These are phyloP conservation scores for Drosophila lacteicornis DNA, from an alignment of 1,140 invertebrate genomes.

Conservation along the genomic window DNA sequence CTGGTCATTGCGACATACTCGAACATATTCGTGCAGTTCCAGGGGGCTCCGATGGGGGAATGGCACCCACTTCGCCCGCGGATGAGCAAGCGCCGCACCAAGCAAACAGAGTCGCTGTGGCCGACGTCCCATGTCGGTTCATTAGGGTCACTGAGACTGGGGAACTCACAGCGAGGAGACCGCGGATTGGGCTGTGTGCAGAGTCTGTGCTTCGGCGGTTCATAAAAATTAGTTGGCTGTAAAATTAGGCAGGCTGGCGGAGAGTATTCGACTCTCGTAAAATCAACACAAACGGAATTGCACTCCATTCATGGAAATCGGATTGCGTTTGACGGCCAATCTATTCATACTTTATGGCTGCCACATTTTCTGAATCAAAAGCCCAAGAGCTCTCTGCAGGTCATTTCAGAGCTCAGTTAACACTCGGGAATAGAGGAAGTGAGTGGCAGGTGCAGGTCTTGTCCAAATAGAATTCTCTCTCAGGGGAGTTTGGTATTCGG, in stretches of 20 bases:
- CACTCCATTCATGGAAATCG: constrained; percentile 70
- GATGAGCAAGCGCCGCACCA: constrained; percentile 68
- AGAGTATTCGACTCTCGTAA: constrained; percentile 40
- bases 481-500: constrained; percentile 28
- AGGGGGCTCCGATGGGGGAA: constrained; percentile 14
- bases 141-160: constrained; percentile 71
- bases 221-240: constrained; percentile 75
- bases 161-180: constrained; percentile 19
- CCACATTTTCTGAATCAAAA: constrained; percentile 26
- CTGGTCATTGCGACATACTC: constrained; percentile 61
- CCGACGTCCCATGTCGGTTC: constrained; percentile 67
- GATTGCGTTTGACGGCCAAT: constrained; percentile 22
- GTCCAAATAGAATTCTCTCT: constrained; percentile 15
- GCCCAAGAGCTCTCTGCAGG: constrained; percentile 13
- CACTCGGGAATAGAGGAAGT: constrained; percentile 20
- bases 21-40: constrained; percentile 13
- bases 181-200: constrained; percentile 19
- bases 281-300: constrained; percentile 72
- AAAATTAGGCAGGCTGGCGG: constrained; percentile 56
- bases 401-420: constrained; percentile 15
- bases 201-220: constrained; percentile 60
- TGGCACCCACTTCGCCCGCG: constrained; percentile 54
- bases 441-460: constrained; percentile 35
- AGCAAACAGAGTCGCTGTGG: constrained; percentile 19
- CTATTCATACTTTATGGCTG: constrained; percentile 37